Evolutionary conservation across 2,797 vertebrate genomes (phyloP).

Genomic region (Stomatorhinus walkeri): DNA sequence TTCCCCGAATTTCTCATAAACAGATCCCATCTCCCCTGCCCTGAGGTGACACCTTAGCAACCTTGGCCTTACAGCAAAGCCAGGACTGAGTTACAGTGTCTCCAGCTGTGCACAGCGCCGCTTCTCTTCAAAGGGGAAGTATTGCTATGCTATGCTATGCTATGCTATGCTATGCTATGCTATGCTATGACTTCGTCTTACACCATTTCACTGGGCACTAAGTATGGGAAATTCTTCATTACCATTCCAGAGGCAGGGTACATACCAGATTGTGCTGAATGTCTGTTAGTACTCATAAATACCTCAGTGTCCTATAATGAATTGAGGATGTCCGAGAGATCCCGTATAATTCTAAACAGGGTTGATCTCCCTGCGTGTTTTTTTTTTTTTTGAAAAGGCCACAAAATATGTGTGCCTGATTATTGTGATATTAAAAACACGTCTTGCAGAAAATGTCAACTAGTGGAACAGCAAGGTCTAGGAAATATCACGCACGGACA

Average conservation of each 20-base stretch:
- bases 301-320: background rate
- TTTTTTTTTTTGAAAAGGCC: constrained; percentile 10
- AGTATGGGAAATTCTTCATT: constrained; percentile 7
- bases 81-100: background rate
- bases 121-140: background rate
- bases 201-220: background rate
- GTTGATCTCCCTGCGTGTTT: constrained; percentile 15
- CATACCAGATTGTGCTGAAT: background rate
- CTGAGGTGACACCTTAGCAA: background rate
- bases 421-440: constrained; percentile 49
- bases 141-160: background rate
- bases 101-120: background rate
- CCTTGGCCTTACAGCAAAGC: background rate
- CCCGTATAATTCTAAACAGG: constrained; percentile 12
- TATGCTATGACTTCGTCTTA: background rate
- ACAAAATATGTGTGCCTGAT: constrained; percentile 38
- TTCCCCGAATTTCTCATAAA: background rate
- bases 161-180: background rate
- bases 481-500: constrained; percentile 47
- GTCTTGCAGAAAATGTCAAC: constrained; percentile 47
- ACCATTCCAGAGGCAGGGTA: background rate
- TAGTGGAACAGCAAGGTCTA: constrained; percentile 48
- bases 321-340: constrained; percentile 13
- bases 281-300: background rate
- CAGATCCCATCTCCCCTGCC: background rate